Base-by-base conservation (phyloP, 2,797 vertebrate species). In the Gymnothorax reevesii region DNA sequence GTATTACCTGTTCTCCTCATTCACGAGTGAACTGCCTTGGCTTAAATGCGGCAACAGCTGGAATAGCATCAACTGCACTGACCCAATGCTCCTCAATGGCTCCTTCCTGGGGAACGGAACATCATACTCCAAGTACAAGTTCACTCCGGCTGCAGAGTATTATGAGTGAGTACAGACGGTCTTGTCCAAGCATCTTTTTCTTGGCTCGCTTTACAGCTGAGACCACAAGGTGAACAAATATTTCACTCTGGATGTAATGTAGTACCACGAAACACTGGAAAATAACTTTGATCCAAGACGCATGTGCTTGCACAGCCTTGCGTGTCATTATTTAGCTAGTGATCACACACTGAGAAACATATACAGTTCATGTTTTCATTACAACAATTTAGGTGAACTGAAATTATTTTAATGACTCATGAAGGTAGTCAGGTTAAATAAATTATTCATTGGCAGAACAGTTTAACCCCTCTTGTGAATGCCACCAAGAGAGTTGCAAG, bases 1-100 rank as follows among this genome's bases (percentile, higher is more conserved):
- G n/a, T 95, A 98, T 95, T 99, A 99, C 93, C 96, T 99, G 88
- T 98, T 97, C 92, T 97, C 97, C 88, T 99, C 98, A 66, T 99
- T 99, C 95, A 97, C 97, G 62, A 93, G 89, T 10, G 95, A 96
- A 60, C 95, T 99, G 33, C 99, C 99, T 0, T 99, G 99, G 99
- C 97, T 97, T 2, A 90, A 92, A 71, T 99, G 99, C 20, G 94
- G 92, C 87, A 98, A 99, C 87, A 85, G 54, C 77, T 99, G 99
- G 99, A 99, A 99, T 93, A 99, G 97, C 88, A 84, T 42, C 33
- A 97, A 98, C 93, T 99, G 98, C 93, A 99, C 96, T 0, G 94
- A 97, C 90, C 97, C 97, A 84, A 94, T 95, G 89, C 83, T 91
- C 87, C 92, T 97, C 93, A 99, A 98, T 0, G 90, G 90, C 83